Evolutionary conservation across 2,113 vertebrate genomes (phyloP).

Genomic region (Malurus elegans): DNA sequence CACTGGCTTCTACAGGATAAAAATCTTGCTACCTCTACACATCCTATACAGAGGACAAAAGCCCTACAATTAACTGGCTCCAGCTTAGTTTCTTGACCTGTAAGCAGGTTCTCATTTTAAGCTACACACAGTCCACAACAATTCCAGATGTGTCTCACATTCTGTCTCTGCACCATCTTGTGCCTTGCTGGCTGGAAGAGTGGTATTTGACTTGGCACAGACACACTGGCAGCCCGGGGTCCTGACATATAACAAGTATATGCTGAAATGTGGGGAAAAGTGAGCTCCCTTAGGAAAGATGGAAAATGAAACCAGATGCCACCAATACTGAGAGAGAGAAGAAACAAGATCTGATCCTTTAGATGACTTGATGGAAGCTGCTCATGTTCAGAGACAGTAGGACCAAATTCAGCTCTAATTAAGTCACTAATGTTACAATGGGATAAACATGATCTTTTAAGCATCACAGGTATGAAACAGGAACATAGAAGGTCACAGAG

Average conservation of each 20-base stretch:
- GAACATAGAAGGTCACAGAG: background rate
- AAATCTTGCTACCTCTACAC: background rate
- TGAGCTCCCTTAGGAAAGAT: slow-evolving; percentile 35
- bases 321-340: background rate
- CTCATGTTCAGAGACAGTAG: slow-evolving; percentile 23
- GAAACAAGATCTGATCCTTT: slow-evolving; percentile 60
- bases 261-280: slow-evolving; percentile 48
- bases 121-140: background rate
- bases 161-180: background rate
- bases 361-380: slow-evolving; percentile 41
- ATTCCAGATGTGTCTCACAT: background rate
- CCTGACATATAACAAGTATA: background rate
- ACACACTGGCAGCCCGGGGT: background rate
- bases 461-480: slow-evolving; percentile 8
- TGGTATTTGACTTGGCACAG: background rate
- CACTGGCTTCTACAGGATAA: background rate
- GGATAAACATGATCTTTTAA: slow-evolving; percentile 39
- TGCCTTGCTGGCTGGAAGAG: background rate
- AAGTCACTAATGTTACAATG: slow-evolving; percentile 48
- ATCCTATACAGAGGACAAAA: background rate
- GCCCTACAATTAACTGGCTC: background rate
- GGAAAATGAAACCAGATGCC: slow-evolving; percentile 61
- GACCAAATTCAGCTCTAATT: slow-evolving; percentile 50
- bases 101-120: background rate
- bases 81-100: background rate